A percentile compares a stretch with the other conserved stretches of the same genome.
Evolutionary conservation across 2,888 invertebrate genomes (phyloP).

Genomic region (Druceiella hillmani): DNA sequence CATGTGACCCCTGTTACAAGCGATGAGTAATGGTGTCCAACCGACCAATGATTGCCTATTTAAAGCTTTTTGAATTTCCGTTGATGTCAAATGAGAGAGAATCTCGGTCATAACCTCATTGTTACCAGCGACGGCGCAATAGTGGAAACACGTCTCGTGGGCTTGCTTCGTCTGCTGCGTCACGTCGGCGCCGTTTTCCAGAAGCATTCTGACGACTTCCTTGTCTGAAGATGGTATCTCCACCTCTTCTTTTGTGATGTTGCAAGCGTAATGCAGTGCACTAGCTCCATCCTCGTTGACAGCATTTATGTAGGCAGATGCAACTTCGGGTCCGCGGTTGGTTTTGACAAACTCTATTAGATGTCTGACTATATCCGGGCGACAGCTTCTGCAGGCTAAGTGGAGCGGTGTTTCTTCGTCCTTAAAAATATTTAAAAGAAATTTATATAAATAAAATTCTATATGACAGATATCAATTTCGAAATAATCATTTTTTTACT

Average conservation of each 20-base stretch:
- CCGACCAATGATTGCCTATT: constrained; percentile 92
- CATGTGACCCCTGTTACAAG: constrained; percentile 93
- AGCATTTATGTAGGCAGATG: constrained; percentile 81
- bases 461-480: background rate
- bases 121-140: constrained; percentile 92
- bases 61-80: constrained; percentile 88
- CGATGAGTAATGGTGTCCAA: constrained; percentile 96
- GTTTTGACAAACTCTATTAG: constrained; percentile 79
- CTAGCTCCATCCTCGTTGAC: constrained; percentile 90
- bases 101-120: constrained; percentile 93
- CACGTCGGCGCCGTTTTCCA: constrained; percentile 90
- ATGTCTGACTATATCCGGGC: constrained; percentile 80
- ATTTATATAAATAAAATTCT: background rate
- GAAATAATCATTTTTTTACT: too few relatives aligned
- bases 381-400: constrained; percentile 82
- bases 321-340: constrained; percentile 68
- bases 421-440: constrained; percentile 40
- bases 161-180: constrained; percentile 77
- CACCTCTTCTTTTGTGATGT: constrained; percentile 79
- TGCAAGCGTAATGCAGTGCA: constrained; percentile 91
- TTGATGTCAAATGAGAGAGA: constrained; percentile 83
- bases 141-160: constrained; percentile 93
- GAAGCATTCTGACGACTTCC: constrained; percentile 83
- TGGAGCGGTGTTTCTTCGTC: constrained; percentile 94
- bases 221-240: constrained; percentile 66